Conservation (phyloP, 2,113 vertebrate genomes). For the Nerophis ophidion region DNA sequence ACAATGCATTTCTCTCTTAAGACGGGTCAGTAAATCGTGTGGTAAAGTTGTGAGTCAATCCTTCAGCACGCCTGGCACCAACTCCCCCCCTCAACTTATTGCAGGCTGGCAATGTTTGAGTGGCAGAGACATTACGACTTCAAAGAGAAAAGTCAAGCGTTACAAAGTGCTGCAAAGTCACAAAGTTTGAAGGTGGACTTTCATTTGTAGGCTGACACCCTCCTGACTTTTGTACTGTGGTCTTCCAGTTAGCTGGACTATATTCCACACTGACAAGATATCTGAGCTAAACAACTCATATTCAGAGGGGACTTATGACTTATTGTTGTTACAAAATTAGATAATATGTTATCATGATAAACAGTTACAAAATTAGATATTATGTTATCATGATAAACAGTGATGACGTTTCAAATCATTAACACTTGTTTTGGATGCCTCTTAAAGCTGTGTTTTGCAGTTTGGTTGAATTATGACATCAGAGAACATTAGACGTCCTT, state of each 20-base stretch:
- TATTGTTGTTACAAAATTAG: too few relatives aligned
- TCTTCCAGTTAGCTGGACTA: not conserved
- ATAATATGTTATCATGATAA: too few relatives aligned
- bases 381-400: too few relatives aligned
- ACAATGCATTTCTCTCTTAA: constrained; percentile 48
- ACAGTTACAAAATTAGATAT: too few relatives aligned
- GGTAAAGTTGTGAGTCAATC: constrained; percentile 41
- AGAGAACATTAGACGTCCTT: too few relatives aligned
- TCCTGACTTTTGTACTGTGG: not conserved
- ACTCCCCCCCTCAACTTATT: constrained; percentile 35
- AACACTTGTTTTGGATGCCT: too few relatives aligned
- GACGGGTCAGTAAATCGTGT: constrained; percentile 42
- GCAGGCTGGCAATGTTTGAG: constrained; percentile 31
- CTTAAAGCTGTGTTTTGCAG: too few relatives aligned
- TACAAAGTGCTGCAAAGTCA: constrained; percentile 2
- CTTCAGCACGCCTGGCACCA: constrained; percentile 34
- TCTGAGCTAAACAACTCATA: too few relatives aligned
- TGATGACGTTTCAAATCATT: too few relatives aligned
- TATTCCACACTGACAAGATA: too few relatives aligned
- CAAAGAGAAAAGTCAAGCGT: constrained; percentile 14
- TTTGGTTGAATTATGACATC: too few relatives aligned
- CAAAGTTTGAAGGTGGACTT: constrained; percentile 2
- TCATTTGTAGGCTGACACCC: not conserved
- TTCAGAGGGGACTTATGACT: too few relatives aligned
- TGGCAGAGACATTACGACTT: constrained; percentile 21